Base-by-base conservation (phyloP, 2,888 invertebrate species). In the Plusia festucae region DNA sequence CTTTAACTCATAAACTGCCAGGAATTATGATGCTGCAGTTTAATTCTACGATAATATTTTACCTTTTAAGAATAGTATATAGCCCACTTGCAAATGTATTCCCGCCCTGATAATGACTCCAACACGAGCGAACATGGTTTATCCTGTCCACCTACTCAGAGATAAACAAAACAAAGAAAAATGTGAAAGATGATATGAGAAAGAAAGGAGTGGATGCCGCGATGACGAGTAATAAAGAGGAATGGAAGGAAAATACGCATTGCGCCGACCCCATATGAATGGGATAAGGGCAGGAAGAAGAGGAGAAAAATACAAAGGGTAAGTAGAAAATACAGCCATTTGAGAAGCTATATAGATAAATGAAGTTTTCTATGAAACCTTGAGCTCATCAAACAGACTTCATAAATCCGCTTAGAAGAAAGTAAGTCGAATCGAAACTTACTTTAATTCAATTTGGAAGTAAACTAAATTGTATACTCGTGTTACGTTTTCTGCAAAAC, bases 141-240 rank as follows among this genome's bases (percentile, higher is more conserved):
- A n/a, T n/a, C 20, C 46, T 49, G 20, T 49, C 18, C 46, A 20
- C 20, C 46, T 49, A 49, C 46, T 20, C 46, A 49, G 20, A 40
- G 40, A 40, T n/a, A 40, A 24, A 24, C 40, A 40, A 15, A n/a
- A 13, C 5, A n/a, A 0, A 30, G 6, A 40, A 15, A n/a, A n/a
- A n/a, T n/a, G n/a, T n/a, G n/a, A n/a, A n/a, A n/a, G n/a, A n/a
- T n/a, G n/a, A n/a, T n/a, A n/a, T n/a, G n/a, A n/a, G n/a, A n/a
- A n/a, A n/a, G n/a, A n/a, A n/a, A n/a, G n/a, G n/a, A n/a, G n/a
- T n/a, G n/a, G n/a, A n/a, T n/a, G n/a, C n/a, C n/a, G n/a, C n/a
- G n/a, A n/a, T n/a, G n/a, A n/a, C n/a, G n/a, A n/a, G n/a, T n/a
- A n/a, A n/a, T n/a, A n/a, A n/a, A n/a, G n/a, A n/a, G n/a, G n/a